Evolutionary conservation across 2,888 invertebrate species (phyloP).

Genomic region (Melinopterus prodromus): DNA sequence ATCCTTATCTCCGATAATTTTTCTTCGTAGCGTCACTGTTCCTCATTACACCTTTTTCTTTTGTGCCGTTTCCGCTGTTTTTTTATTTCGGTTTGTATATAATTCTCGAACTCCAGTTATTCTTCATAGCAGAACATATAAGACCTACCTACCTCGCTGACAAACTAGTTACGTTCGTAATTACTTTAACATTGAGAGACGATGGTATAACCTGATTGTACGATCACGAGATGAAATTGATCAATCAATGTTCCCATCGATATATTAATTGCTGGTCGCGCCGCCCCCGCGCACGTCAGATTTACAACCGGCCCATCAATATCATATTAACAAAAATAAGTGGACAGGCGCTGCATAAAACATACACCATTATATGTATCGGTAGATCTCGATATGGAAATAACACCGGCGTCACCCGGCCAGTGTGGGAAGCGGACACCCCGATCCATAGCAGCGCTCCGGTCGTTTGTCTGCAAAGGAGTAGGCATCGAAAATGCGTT

Average conservation of each 20-base stretch:
- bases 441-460: neutral
- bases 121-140: too few species aligned
- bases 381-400: constrained; percentile 30
- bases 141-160: neutral
- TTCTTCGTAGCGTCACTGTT: too few species aligned
- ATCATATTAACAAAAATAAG: constrained; percentile 4
- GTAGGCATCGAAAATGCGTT: constrained; percentile 4
- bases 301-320: neutral
- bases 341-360: constrained; percentile 4
- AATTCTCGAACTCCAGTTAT: too few species aligned
- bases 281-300: neutral
- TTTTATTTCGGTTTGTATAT: too few species aligned
- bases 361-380: constrained; percentile 12
- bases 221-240: neutral
- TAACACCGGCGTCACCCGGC: constrained; percentile 7
- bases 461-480: neutral
- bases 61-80: too few species aligned
- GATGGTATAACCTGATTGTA: neutral
- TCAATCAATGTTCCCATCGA: constrained; percentile 4
- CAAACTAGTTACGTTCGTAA: neutral
- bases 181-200: neutral
- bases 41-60: too few species aligned
- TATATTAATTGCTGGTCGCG: neutral
- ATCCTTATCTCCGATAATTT: too few species aligned
- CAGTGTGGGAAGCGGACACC: constrained; percentile 26